Evolutionary conservation across 2,113 vertebrate genomes (phyloP).

Genomic region (Bolborhynchus lineola): DNA sequence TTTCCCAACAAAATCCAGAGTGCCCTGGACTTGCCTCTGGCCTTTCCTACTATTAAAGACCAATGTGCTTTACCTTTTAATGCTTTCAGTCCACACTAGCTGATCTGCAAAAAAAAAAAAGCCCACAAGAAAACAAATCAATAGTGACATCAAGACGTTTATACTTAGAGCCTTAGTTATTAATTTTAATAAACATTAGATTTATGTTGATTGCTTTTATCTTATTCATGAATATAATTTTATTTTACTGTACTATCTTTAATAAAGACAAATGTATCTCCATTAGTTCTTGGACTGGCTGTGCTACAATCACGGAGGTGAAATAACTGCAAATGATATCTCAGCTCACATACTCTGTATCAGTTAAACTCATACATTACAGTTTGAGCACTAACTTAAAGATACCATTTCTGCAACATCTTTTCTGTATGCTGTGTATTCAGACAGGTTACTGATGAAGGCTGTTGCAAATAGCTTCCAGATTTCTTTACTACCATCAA

Average conservation of each 20-base stretch:
- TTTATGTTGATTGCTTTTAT: not conserved
- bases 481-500: not conserved
- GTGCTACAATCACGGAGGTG: not conserved
- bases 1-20: not conserved
- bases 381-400: not conserved
- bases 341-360: not conserved
- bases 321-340: not conserved
- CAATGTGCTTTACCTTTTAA: not conserved
- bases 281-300: not conserved
- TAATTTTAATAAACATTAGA: not conserved
- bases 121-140: not conserved
- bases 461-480: not conserved
- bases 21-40: not conserved
- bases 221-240: not conserved
- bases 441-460: not conserved
- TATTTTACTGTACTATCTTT: not conserved
- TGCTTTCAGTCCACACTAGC: not conserved
- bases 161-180: not conserved
- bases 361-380: not conserved
- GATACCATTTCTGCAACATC: not conserved
- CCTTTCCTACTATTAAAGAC: not conserved
- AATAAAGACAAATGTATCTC: not conserved
- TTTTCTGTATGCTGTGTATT: not conserved
- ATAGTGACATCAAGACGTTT: not conserved
- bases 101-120: not conserved